These are phyloP conservation scores for Rhynchonycteris naso DNA, from an alignment of 2,797 vertebrate species.

Conservation along the genomic window DNA sequence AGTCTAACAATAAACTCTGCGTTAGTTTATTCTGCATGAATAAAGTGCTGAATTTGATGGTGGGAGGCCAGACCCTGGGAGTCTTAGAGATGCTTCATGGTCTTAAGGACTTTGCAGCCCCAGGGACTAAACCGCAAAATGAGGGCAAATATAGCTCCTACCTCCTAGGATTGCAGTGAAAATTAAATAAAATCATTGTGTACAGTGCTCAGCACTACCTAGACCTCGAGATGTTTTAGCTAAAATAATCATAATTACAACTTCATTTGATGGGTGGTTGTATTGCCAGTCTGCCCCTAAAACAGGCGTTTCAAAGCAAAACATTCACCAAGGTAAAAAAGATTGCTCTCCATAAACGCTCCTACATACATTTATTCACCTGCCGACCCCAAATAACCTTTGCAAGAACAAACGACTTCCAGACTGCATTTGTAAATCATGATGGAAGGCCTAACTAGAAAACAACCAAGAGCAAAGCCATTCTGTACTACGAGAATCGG, in stretches of 20 bases:
- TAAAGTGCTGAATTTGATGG: neutral
- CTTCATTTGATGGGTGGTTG: neutral
- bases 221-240: neutral
- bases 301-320: neutral
- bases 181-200: neutral
- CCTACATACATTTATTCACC: neutral
- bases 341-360: neutral
- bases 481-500: neutral
- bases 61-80: neutral
- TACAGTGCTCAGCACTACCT: neutral
- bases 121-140: neutral
- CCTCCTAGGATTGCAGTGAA: neutral
- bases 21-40: neutral
- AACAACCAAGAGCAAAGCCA: neutral
- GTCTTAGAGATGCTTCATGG: neutral
- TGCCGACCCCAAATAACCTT: neutral
- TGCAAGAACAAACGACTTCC: neutral
- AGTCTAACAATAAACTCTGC: neutral
- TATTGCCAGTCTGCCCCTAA: neutral
- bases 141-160: neutral
- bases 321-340: neutral
- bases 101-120: neutral
- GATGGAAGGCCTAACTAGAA: neutral
- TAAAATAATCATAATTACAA: neutral
- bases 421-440: neutral